Evolutionary conservation across 2,888 invertebrate genomes (phyloP).

Genomic region (Thumatha senex): DNA sequence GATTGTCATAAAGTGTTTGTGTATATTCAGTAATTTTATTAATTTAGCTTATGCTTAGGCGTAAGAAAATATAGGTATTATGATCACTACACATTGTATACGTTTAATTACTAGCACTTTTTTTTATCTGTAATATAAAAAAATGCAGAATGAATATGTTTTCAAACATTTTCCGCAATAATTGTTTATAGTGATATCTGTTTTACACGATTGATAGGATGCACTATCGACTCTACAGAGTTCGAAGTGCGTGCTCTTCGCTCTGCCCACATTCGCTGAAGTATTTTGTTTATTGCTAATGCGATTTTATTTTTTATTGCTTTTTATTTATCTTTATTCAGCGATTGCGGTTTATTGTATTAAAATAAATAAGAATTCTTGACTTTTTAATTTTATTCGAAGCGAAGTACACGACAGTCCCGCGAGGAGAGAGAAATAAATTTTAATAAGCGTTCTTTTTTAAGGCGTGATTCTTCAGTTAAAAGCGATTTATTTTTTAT

Average conservation of each 20-base stretch:
- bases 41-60: background rate
- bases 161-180: background rate
- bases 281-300: conserved; percentile 84
- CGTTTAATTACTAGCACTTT: background rate
- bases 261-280: conserved; percentile 83
- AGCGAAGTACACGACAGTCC: conserved; percentile 80
- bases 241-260: conserved; percentile 63
- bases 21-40: background rate
- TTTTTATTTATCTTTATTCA: conserved; percentile 84
- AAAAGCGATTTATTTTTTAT: conserved; percentile 83
- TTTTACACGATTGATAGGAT: conserved; percentile 7
- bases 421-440: conserved; percentile 81
- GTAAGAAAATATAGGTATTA: background rate
- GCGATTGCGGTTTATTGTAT: conserved; percentile 84
- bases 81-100: background rate
- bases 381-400: conserved; percentile 83
- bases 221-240: conserved; percentile 54
- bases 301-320: conserved; percentile 84
- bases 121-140: background rate
- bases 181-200: conserved; percentile 1
- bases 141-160: too few relatives aligned
- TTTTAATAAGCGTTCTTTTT: conserved; percentile 84
- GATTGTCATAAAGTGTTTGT: conserved; percentile 7
- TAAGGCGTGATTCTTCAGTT: conserved; percentile 84
- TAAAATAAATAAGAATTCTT: conserved; percentile 84